Percentiles rank a stretch among this genome's conserved stretches.
Conservation (phyloP, 2,888 invertebrate species). For the Rhagonycha fulva region DNA sequence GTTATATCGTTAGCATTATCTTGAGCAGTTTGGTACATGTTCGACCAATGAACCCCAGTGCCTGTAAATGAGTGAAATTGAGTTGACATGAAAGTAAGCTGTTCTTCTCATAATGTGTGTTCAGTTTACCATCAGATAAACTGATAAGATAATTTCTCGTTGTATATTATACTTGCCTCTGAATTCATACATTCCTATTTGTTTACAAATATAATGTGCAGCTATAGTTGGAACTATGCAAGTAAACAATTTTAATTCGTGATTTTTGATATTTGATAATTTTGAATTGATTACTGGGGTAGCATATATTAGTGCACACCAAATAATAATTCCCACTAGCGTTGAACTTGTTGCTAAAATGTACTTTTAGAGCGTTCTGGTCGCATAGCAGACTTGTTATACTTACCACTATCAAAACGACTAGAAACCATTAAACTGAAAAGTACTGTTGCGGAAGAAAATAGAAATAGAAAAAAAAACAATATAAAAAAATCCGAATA, state of each 20-base stretch:
- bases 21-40: background rate
- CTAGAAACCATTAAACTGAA: background rate
- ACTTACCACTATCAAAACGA: background rate
- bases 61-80: background rate
- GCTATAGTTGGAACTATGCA: background rate
- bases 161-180: background rate
- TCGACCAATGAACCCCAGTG: background rate
- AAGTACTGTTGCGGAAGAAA: background rate
- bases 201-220: background rate
- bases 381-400: background rate
- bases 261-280: no score
- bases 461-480: background rate
- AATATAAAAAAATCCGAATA: background rate
- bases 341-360: rapidly evolving
- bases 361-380: background rate
- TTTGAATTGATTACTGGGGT: no score
- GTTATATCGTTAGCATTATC: background rate
- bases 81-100: no score
- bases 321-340: rapidly evolving
- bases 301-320: no score
- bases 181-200: background rate
- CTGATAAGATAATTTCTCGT: no score
- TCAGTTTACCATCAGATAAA: no score
- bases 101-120: no score
- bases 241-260: background rate